These are phyloP conservation scores for Vulpes ferrilata DNA, from an alignment of 2,113 vertebrate genomes.

Conservation along the genomic window DNA sequence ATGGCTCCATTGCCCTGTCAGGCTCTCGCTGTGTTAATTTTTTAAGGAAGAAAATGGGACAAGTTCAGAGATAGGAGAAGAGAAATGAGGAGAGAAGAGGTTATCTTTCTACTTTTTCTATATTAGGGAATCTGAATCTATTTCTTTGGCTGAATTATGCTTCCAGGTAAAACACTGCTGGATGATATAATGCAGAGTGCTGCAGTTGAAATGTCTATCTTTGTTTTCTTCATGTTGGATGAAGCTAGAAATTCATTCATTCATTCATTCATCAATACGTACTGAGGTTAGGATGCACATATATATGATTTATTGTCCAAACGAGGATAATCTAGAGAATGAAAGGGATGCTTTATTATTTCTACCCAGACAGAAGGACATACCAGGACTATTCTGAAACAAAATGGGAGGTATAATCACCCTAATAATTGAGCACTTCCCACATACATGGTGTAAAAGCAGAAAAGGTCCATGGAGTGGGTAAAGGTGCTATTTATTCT, in stretches of 20 bases:
- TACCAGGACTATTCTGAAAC: neutral
- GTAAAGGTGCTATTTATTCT: neutral
- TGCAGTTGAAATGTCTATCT: neutral
- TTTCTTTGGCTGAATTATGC: neutral
- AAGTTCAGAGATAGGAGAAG: neutral
- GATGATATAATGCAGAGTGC: neutral
- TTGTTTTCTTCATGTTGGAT: neutral
- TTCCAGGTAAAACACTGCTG: neutral
- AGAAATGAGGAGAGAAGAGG: neutral
- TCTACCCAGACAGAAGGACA: neutral
- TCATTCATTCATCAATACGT: neutral
- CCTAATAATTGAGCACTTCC: neutral
- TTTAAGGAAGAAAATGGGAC: slow-evolving; percentile 31
- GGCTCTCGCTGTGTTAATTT: neutral
- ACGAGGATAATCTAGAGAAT: neutral
- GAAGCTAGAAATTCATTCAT: neutral
- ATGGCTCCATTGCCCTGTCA: neutral
- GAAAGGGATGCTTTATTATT: neutral
- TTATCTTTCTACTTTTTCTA: neutral
- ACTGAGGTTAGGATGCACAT: neutral
- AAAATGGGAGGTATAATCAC: neutral
- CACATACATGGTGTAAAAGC: neutral
- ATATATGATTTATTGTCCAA: neutral
- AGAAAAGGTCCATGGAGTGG: neutral
- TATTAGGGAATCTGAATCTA: slow-evolving; percentile 7